Conservation (phyloP, 2,797 vertebrate genomes). For the Merluccius polli region DNA sequence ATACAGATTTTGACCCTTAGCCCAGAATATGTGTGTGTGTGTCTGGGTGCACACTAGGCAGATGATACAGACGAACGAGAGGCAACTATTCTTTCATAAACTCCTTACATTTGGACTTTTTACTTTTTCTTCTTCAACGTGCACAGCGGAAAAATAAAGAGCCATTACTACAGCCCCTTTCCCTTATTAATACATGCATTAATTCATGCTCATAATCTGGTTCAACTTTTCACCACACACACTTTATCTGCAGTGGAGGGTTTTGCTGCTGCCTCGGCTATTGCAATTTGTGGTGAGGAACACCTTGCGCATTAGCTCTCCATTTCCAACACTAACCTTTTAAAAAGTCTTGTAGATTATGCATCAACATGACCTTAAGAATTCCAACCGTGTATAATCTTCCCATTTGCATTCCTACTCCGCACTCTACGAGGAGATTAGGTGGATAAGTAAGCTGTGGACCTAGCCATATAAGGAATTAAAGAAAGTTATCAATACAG, state of each 20-base stretch:
- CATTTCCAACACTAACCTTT: slow-evolving; percentile 58
- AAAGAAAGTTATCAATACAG: slow-evolving; percentile 35
- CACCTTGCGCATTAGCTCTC: slow-evolving; percentile 55
- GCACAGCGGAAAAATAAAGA: not conserved
- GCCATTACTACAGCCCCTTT: not conserved
- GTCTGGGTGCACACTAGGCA: not conserved
- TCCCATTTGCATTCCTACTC: slow-evolving; percentile 47
- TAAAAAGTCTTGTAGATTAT: slow-evolving; percentile 45
- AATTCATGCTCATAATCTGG: not conserved
- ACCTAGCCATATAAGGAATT: slow-evolving; percentile 14
- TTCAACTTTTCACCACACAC: slow-evolving; percentile 6
- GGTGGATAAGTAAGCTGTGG: slow-evolving; percentile 12
- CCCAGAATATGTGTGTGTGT: slow-evolving; percentile 4
- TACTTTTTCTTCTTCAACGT: not conserved
- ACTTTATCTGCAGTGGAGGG: not conserved
- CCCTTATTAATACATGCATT: slow-evolving; percentile 3
- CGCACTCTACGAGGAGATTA: slow-evolving; percentile 23
- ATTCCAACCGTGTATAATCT: slow-evolving; percentile 53
- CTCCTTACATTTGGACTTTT: not conserved
- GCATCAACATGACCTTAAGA: slow-evolving; percentile 45
- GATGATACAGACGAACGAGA: not conserved
- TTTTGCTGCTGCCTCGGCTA: slow-evolving; percentile 24
- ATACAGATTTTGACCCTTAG: slow-evolving; percentile 30
- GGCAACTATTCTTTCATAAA: not conserved
- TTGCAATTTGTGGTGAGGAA: slow-evolving; percentile 57